Evolutionary conservation across 1,140 invertebrate genomes (phyloP).

Genomic region (Eumaeus atala): DNA sequence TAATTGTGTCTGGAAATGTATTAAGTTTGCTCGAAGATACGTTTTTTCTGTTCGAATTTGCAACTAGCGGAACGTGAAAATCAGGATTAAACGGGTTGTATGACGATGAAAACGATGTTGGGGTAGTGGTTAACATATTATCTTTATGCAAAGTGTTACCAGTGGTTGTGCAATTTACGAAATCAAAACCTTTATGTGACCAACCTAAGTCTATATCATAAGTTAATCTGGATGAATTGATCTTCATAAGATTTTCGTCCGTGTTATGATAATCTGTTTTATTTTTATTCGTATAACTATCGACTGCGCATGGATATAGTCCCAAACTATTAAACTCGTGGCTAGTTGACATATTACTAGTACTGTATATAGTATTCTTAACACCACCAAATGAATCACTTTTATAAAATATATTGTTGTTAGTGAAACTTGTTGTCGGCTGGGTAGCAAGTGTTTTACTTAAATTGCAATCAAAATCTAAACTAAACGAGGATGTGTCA

Average conservation of each 20-base stretch:
- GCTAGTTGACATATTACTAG: conserved; percentile 57
- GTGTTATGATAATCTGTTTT: conserved; percentile 57
- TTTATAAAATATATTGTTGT: conserved; percentile 62
- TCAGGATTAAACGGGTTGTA: conserved; percentile 68
- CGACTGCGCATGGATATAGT: conserved; percentile 64
- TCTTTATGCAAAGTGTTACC: conserved; percentile 55
- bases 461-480: conserved; percentile 61
- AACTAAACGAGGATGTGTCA: conserved; percentile 45
- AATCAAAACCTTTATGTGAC: conserved; percentile 67
- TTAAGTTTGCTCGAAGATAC: conserved; percentile 34
- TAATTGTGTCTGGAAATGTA: conserved; percentile 52
- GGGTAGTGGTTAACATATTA: conserved; percentile 46
- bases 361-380: conserved; percentile 62
- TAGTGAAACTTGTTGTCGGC: conserved; percentile 37
- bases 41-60: conserved; percentile 52
- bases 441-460: conserved; percentile 47
- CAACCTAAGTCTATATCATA: conserved; percentile 67
- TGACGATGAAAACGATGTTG: conserved; percentile 48
- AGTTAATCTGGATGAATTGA: conserved; percentile 59
- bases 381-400: conserved; percentile 53
- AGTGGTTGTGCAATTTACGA: conserved; percentile 56
- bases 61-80: conserved; percentile 59
- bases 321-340: conserved; percentile 62
- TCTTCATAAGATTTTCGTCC: conserved; percentile 66
- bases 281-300: conserved; percentile 60